phyloP scores from a whole-genome alignment of 30 jellyfish, hydroid and myxozoan genomes.

The Nemopilema nomurai region DNA sequence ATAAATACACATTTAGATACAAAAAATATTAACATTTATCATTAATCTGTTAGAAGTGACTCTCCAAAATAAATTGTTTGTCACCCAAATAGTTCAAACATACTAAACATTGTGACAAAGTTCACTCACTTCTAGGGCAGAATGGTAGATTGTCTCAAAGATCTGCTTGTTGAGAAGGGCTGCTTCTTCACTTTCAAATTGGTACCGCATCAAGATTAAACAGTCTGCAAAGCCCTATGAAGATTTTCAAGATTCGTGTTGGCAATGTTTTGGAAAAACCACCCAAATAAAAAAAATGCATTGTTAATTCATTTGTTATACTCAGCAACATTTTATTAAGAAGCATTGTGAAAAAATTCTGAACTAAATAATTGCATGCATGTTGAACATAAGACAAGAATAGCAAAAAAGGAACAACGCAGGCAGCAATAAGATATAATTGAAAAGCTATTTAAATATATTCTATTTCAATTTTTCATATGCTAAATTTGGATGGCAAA shows the following conservation, averaged over 20 bases:
- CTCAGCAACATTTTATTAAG: neutral
- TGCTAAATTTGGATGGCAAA: neutral
- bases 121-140: constrained; percentile 94
- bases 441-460: too few species aligned
- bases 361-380: too few species aligned
- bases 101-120: too few species aligned
- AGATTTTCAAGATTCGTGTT: neutral
- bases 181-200: constrained; percentile 95
- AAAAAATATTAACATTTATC: too few species aligned
- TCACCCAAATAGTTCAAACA: too few species aligned
- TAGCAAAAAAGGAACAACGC: too few species aligned
- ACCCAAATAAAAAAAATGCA: neutral
- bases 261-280: neutral
- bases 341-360: neutral
- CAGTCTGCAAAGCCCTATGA: constrained; percentile 97
- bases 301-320: neutral
- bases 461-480: too few species aligned
- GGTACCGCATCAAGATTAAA: constrained; percentile 83
- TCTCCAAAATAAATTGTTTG: too few species aligned
- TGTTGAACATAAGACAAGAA: too few species aligned
- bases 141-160: constrained; percentile 94
- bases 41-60: too few species aligned
- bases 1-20: too few species aligned
- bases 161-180: constrained; percentile 80
- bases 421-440: too few species aligned